phyloP scores from a whole-genome alignment of 2,113 vertebrate species.

The Copsychus sechellarum region DNA sequence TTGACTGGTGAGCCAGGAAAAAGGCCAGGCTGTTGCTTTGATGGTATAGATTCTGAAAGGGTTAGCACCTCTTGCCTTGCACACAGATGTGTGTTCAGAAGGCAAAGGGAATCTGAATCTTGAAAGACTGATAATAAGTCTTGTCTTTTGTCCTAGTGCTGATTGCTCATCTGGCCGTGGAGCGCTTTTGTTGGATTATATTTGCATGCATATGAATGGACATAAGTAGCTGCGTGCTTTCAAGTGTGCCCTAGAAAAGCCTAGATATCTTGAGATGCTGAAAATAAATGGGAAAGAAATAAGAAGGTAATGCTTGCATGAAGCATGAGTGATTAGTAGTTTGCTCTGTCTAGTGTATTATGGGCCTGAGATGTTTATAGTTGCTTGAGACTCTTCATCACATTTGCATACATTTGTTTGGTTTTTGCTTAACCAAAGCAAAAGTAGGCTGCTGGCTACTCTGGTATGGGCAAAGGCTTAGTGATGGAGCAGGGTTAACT shows the following conservation, averaged over 20 bases:
- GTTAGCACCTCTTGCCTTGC: not conserved
- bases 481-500: not conserved
- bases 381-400: not conserved
- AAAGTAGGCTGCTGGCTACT: not conserved
- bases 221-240: conserved; percentile 13
- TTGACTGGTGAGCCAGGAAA: not conserved
- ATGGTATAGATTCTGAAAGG: not conserved
- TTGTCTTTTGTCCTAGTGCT: conserved; percentile 40
- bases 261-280: not conserved
- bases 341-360: not conserved
- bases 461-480: not conserved
- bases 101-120: conserved; percentile 2
- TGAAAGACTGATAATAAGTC: conserved; percentile 24
- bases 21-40: not conserved
- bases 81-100: not conserved
- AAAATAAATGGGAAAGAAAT: not conserved
- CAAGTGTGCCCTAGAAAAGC: conserved; percentile 36
- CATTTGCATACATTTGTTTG: not conserved
- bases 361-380: not conserved
- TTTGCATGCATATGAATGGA: conserved; percentile 37
- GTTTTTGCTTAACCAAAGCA: not conserved
- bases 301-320: not conserved
- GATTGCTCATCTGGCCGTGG: conserved; percentile 31
- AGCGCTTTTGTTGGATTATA: not conserved
- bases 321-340: not conserved